phyloP scores from a whole-genome alignment of 2,797 vertebrate species.

The Falco concolor region DNA sequence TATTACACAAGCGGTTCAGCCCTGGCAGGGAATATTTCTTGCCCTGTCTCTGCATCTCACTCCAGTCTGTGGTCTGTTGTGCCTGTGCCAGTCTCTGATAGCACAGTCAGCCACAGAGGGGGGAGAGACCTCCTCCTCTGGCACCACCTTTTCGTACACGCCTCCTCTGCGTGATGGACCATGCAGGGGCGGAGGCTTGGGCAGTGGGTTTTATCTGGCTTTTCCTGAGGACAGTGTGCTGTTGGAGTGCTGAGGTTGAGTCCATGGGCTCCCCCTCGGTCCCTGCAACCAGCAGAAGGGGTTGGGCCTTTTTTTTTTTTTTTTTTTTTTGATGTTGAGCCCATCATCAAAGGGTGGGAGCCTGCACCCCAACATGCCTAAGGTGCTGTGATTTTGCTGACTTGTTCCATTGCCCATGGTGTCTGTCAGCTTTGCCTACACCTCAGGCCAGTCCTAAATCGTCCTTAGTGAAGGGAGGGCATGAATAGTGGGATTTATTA shows the following conservation, averaged over 20 bases:
- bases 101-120: no score
- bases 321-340: not conserved
- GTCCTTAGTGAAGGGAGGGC: not conserved
- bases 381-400: not conserved
- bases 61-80: not conserved
- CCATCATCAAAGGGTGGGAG: not conserved
- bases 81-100: not conserved
- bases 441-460: not conserved
- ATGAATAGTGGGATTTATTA: not conserved
- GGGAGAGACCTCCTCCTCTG: not conserved
- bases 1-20: not conserved
- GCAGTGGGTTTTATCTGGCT: not conserved
- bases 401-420: not conserved
- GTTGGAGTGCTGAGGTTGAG: not conserved
- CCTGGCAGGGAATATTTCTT: not conserved
- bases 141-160: not conserved
- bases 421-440: not conserved
- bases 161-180: not conserved
- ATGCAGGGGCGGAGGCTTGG: accelerated
- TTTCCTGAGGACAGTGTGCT: accelerated
- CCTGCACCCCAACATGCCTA: accelerated
- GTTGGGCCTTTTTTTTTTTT: no score
- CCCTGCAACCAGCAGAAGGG: not conserved
- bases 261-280: not conserved
- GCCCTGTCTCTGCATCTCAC: not conserved